These are phyloP conservation scores for Urophycis tenuis DNA, from an alignment of 2,797 vertebrate genomes.

Conservation along the genomic window DNA sequence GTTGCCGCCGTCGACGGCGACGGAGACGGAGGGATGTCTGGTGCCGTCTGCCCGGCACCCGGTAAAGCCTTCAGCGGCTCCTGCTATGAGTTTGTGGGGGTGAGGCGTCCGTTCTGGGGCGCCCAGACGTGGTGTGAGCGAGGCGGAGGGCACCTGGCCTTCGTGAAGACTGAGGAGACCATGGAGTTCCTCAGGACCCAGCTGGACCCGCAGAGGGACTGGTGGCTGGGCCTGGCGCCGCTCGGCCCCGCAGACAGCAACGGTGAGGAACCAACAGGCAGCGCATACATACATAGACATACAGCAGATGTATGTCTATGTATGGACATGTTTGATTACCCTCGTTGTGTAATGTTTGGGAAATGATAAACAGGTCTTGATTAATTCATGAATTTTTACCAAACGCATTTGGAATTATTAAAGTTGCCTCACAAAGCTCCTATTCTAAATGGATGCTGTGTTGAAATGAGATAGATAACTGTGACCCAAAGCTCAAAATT, in stretches of 20 bases:
- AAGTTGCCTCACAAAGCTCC: not conserved
- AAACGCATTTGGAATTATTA: not conserved
- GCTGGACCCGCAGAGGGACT: slow-evolving; percentile 66
- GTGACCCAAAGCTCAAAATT: no score
- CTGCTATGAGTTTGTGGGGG: slow-evolving; percentile 79
- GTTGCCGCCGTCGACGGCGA: slow-evolving; percentile 28
- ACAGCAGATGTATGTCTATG: not conserved
- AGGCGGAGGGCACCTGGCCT: slow-evolving; percentile 79
- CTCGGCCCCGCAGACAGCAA: slow-evolving; percentile 36
- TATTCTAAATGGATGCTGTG: no score
- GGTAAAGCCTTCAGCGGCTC: slow-evolving; percentile 72
- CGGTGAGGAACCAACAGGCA: not conserved
- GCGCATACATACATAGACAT: not conserved
- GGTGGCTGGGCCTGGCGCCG: slow-evolving; percentile 78
- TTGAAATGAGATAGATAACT: no score
- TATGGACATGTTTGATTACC: not conserved
- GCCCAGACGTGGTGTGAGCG: slow-evolving; percentile 85
- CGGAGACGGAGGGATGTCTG: not conserved
- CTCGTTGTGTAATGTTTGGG: no score
- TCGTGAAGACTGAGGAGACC: slow-evolving; percentile 75
- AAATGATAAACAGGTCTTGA: not conserved
- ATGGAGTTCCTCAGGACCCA: slow-evolving; percentile 77
- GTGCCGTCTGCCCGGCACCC: slow-evolving; percentile 60
- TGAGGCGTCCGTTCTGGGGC: slow-evolving; percentile 58
- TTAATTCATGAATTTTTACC: not conserved